phyloP scores from a whole-genome alignment of 2,113 vertebrate species.

The Cryptoleucopteryx plumbea region DNA sequence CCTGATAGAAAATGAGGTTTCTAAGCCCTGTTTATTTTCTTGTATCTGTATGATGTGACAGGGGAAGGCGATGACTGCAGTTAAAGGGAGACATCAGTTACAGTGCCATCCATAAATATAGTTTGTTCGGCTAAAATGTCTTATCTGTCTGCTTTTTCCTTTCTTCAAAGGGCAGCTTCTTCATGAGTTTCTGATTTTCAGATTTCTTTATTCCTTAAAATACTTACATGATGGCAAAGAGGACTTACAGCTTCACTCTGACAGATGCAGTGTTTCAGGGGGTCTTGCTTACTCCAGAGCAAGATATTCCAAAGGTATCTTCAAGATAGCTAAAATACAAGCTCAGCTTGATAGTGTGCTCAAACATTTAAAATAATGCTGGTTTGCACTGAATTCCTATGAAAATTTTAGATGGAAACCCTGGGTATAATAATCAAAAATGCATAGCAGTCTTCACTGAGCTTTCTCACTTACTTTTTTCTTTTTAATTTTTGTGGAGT shows the following conservation, averaged over 20 bases:
- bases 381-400: not conserved
- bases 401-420: not conserved
- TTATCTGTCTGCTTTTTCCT: not conserved
- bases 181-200: not conserved
- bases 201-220: not conserved
- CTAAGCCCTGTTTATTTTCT: slow-evolving; percentile 39
- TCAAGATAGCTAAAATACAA: not conserved
- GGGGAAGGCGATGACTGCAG: slow-evolving; percentile 9
- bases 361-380: not conserved
- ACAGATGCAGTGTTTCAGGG: not conserved
- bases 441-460: not conserved
- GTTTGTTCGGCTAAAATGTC: not conserved
- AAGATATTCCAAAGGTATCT: not conserved
- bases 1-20: slow-evolving; percentile 20
- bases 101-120: slow-evolving; percentile 32
- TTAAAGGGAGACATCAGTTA: slow-evolving; percentile 29
- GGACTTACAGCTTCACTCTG: not conserved
- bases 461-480: not conserved
- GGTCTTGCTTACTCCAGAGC: not conserved
- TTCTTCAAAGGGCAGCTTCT: not conserved
- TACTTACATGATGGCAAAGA: not conserved
- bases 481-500: not conserved
- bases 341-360: not conserved
- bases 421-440: not conserved
- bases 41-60: slow-evolving; percentile 17